Evolutionary conservation across 2,113 vertebrate species (phyloP).

Genomic region (Crotalus helleri): DNA sequence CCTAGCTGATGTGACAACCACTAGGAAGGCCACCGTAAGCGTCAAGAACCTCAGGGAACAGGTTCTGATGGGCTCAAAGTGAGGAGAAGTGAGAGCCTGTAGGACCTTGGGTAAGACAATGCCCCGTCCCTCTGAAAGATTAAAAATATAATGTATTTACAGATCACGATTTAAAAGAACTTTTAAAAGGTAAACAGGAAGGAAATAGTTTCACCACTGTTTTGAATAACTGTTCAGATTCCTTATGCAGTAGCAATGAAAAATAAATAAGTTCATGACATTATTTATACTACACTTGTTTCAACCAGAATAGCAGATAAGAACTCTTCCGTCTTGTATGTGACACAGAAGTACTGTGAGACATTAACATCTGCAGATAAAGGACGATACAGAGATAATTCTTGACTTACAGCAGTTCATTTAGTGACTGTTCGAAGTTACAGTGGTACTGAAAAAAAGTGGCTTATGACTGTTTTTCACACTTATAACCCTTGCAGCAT

Average conservation of each 20-base stretch:
- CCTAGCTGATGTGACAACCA: too few relatives aligned
- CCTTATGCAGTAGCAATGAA: not conserved
- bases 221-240: not conserved
- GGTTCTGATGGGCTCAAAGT: too few relatives aligned
- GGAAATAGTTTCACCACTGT: not conserved
- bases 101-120: too few relatives aligned
- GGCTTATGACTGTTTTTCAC: not conserved
- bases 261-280: accelerated
- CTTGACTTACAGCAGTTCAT: not conserved
- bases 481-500: not conserved
- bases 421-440: not conserved
- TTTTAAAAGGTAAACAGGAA: conserved; percentile 25
- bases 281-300: not conserved
- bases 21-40: too few relatives aligned
- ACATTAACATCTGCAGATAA: not conserved
- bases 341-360: not conserved
- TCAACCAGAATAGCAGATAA: not conserved
- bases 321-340: not conserved
- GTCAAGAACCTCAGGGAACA: too few relatives aligned
- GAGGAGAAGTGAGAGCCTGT: too few relatives aligned
- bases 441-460: not conserved
- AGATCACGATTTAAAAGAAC: not conserved
- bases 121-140: accelerated
- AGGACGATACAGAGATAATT: not conserved
- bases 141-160: accelerated